Base-by-base conservation (phyloP, 2,888 invertebrate species). In the Adela reaumurella region DNA sequence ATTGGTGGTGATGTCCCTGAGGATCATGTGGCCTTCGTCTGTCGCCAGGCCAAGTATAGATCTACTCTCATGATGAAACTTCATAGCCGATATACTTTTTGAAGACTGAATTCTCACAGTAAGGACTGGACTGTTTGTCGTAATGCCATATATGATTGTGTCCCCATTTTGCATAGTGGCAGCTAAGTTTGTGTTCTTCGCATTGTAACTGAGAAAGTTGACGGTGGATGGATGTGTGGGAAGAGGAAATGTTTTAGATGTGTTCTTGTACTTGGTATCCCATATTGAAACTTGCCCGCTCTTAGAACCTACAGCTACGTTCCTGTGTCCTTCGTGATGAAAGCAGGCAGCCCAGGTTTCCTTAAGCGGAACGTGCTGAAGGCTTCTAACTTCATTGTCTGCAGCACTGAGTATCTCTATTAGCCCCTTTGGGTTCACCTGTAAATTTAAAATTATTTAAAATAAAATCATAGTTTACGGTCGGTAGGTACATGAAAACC, bases 331-430 rank as follows among this genome's bases (percentile, higher is more conserved):
- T 48, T 77, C 77, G 24, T 76, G 64, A 52, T 79, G 77, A 55
- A 80, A 80, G 51, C 69, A 63, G 2, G 77, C 80, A 0, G 73
- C 70, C 71, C 76, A 78, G 28, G 77, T 71, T 46, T 78, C 76
- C 53, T 73, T 73, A 18, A 74, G 55, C 10, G 79, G 74, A 51
- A 79, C 65, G 54, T 76, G 74, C 54, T 79, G 80, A 51, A 79
- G 59, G 52, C 76, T 76, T 44, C 70, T 62, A 3, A 77, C 61
- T 50, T 74, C 76, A 57, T 73, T 67, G 43, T 79, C 76, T 17
- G 65, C 68, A 29, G 74, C 66, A 58, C 65, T 71, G 48, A 79
- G 56, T 52, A 79, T 71, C 62, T 80, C 79, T 29, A 78, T 63
- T 2, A 70, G 59, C 35, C 77, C 76, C 59, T 71, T 70, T 19